Conservation (phyloP, 2,888 invertebrate genomes). For the Achlya flavicornis region DNA sequence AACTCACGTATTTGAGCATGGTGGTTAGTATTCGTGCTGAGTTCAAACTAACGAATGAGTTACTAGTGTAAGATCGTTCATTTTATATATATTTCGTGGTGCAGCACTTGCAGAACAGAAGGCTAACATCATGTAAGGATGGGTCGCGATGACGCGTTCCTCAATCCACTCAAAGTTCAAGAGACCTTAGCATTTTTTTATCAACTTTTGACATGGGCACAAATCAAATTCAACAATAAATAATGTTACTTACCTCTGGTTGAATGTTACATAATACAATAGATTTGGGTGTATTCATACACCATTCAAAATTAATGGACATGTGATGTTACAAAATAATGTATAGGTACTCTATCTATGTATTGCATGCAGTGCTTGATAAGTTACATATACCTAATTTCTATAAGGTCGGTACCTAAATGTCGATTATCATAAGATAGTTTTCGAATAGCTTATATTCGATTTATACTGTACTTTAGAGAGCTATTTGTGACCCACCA, state of each 20-base stretch:
- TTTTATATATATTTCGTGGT: constrained; percentile 78
- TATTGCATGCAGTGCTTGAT: background rate
- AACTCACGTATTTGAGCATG: constrained; percentile 82
- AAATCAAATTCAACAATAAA: constrained; percentile 39
- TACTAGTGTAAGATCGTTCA: constrained; percentile 69
- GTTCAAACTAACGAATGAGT: constrained; percentile 82
- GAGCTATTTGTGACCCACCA: no score
- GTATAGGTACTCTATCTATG: no score
- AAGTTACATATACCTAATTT: no score
- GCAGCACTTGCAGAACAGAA: constrained; percentile 59
- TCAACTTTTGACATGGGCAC: constrained; percentile 43
- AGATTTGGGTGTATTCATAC: background rate
- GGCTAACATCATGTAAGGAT: constrained; percentile 75
- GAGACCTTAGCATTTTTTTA: constrained; percentile 58
- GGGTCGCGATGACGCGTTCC: constrained; percentile 51
- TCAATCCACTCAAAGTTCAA: constrained; percentile 45
- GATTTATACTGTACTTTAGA: no score
- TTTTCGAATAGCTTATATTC: no score
- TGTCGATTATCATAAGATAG: no score
- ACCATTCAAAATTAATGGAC: background rate
- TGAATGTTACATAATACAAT: constrained; percentile 20
- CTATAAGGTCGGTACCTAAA: no score
- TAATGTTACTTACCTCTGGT: constrained; percentile 24
- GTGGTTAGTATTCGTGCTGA: constrained; percentile 75
- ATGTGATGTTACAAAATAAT: no score